Conservation (phyloP, 2,888 invertebrate species). For the Cheilosia vernalis region DNA sequence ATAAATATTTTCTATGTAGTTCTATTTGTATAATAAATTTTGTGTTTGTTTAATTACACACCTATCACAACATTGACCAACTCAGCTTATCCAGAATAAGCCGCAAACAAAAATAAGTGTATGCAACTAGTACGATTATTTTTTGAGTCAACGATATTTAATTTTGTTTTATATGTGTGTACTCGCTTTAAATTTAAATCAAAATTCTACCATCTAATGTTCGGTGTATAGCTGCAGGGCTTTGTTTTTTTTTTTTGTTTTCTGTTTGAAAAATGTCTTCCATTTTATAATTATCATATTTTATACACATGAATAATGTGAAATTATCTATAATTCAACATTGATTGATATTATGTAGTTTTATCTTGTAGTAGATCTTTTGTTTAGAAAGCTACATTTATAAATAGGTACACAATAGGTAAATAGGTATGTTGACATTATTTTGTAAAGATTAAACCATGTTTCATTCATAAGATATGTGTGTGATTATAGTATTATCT, state of each 20-base stretch:
- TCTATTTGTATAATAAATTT: conserved; percentile 75
- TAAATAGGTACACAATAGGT: conserved; percentile 72
- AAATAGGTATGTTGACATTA: conserved; percentile 61
- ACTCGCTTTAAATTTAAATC: conserved; percentile 3
- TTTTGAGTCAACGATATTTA: neutral
- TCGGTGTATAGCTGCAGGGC: conserved; percentile 79
- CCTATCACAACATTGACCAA: conserved; percentile 72
- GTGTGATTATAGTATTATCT: conserved; percentile 59
- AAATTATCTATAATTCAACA: conserved; percentile 47
- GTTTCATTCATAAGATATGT: conserved; percentile 75
- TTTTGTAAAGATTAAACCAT: conserved; percentile 72
- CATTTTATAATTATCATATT: conserved; percentile 34
- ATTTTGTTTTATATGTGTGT: conserved; percentile 1
- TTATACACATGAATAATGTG: conserved; percentile 27
- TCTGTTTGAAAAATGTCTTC: conserved; percentile 56
- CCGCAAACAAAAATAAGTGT: conserved; percentile 15
- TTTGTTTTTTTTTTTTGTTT: conserved; percentile 24
- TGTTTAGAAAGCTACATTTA: conserved; percentile 67
- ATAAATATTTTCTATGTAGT: conserved; percentile 31
- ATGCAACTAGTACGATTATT: conserved; percentile 3
- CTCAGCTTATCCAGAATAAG: conserved; percentile 27
- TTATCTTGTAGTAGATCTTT: conserved; percentile 24
- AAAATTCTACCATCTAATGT: conserved; percentile 27
- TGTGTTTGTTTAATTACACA: conserved; percentile 49
- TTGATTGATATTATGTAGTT: conserved; percentile 44